Conservation (phyloP, 2,888 invertebrate species). For the Agrotis exclamationis region DNA sequence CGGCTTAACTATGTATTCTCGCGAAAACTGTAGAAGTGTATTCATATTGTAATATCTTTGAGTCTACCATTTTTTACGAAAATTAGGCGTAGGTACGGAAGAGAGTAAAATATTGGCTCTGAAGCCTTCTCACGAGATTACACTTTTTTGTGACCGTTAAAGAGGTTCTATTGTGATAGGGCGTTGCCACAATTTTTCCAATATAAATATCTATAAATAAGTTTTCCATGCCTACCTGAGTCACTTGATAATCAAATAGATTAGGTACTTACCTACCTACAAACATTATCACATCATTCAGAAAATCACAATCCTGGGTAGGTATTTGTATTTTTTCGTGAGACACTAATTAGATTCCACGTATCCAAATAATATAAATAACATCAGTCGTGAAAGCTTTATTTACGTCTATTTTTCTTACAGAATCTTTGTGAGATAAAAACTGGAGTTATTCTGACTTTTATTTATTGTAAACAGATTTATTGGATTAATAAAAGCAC, state of each 20-base stretch:
- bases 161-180: too few relatives aligned
- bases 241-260: conserved; percentile 10
- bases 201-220: neutral
- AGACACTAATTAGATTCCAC: conserved; percentile 46
- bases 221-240: neutral
- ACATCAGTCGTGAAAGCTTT: neutral
- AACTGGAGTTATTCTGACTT: neutral
- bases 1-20: too few relatives aligned
- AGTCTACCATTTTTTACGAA: too few relatives aligned
- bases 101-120: too few relatives aligned
- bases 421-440: neutral
- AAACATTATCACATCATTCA: conserved; percentile 6
- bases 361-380: conserved; percentile 24
- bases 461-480: neutral
- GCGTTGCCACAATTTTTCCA: neutral
- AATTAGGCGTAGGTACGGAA: too few relatives aligned
- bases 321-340: conserved; percentile 29
- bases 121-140: too few relatives aligned
- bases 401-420: conserved; percentile 13
- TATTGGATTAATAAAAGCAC: neutral
- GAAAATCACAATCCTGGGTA: conserved; percentile 7
- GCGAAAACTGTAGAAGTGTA: too few relatives aligned
- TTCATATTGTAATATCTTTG: too few relatives aligned
- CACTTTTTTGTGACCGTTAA: too few relatives aligned
- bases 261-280: too few relatives aligned